Conservation (phyloP, 2,888 invertebrate genomes). For the Xestia sexstrigata region DNA sequence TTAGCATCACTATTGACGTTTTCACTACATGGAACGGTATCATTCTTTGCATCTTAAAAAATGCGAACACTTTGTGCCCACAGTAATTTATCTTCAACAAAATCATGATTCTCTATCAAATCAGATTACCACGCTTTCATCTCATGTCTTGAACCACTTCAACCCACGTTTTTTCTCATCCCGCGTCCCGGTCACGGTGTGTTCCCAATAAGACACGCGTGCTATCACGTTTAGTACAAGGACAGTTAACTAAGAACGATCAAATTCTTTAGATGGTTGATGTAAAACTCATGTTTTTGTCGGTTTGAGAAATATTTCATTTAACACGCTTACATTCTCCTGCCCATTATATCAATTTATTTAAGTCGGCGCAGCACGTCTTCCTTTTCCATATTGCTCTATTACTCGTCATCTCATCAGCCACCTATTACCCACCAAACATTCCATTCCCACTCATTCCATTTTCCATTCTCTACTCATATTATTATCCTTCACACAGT, state of each 20-base stretch:
- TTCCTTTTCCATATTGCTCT: background rate
- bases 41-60: background rate
- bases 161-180: slow-evolving; percentile 51
- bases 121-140: slow-evolving; percentile 22
- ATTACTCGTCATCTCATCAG: background rate
- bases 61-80: background rate
- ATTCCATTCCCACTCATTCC: too few relatives aligned
- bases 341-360: background rate
- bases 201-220: slow-evolving; percentile 62
- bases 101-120: slow-evolving; percentile 7
- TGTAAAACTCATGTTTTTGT: slow-evolving; percentile 22
- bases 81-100: slow-evolving; percentile 21
- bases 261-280: slow-evolving; percentile 45
- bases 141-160: slow-evolving; percentile 43
- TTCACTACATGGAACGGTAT: background rate
- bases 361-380: background rate
- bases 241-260: slow-evolving; percentile 53
- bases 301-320: background rate
- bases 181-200: slow-evolving; percentile 67
- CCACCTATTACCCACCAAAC: background rate
- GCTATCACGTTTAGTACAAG: slow-evolving; percentile 64
- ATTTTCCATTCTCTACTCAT: background rate
- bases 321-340: background rate
- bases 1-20: background rate
- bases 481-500: background rate